Evolutionary conservation across 2,113 vertebrate genomes (phyloP).

Genomic region (Oostethus manadensis): DNA sequence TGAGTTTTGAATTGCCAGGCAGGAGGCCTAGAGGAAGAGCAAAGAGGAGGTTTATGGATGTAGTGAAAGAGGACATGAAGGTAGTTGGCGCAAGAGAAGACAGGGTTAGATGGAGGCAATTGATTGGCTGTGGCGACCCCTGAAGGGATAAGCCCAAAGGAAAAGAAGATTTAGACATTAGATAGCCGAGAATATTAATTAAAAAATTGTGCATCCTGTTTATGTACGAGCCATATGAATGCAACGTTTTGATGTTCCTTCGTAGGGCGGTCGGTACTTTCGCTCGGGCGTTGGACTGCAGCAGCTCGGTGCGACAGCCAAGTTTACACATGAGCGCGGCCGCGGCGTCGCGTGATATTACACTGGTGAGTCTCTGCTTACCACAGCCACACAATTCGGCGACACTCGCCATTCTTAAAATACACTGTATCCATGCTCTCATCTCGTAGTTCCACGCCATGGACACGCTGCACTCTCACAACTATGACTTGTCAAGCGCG

Average conservation of each 20-base stretch:
- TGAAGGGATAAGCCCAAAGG: no score
- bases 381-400: neutral
- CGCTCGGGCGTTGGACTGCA: conserved; percentile 92
- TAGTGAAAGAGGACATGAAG: no score
- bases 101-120: no score
- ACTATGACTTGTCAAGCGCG: conserved; percentile 90
- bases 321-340: conserved; percentile 98
- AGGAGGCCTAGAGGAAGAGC: no score
- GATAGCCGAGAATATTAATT: no score
- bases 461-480: conserved; percentile 90
- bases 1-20: no score
- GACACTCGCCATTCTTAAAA: neutral
- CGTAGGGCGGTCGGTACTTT: conserved; percentile 91
- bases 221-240: no score
- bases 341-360: conserved; percentile 94
- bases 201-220: no score
- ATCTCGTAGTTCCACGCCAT: conserved; percentile 87
- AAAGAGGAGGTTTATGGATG: no score
- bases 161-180: no score
- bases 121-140: no score
- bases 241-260: neutral
- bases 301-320: conserved; percentile 93
- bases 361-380: conserved; percentile 76
- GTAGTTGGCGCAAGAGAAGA: no score
- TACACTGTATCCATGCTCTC: neutral